Evolutionary conservation across 2,888 invertebrate species (phyloP).

Genomic region (Euplagia quadripunctaria): DNA sequence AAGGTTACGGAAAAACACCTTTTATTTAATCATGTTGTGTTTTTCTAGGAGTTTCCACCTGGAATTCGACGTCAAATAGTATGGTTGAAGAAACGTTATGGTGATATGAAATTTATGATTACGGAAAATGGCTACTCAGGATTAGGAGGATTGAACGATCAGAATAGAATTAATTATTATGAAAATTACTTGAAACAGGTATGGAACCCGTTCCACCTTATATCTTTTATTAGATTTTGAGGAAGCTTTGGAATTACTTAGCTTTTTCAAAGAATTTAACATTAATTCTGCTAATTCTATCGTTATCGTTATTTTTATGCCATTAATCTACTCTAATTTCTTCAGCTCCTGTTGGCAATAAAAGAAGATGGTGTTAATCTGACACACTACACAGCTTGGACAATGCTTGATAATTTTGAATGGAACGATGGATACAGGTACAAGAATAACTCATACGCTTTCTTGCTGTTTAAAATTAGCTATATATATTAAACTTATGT

Average conservation of each 20-base stretch:
- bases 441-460: background rate
- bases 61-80: slow-evolving; percentile 12
- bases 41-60: background rate
- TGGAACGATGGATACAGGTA: slow-evolving; percentile 71
- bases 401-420: slow-evolving; percentile 89
- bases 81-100: slow-evolving; percentile 15
- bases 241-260: too few relatives aligned
- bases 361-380: slow-evolving; percentile 75
- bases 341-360: slow-evolving; percentile 70
- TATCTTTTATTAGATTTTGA: too few relatives aligned
- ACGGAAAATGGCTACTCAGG: slow-evolving; percentile 15
- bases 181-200: slow-evolving; percentile 12
- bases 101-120: slow-evolving; percentile 6
- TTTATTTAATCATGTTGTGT: background rate
- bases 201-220: background rate
- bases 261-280: too few relatives aligned
- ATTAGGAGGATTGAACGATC: background rate
- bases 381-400: slow-evolving; percentile 87
- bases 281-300: too few relatives aligned
- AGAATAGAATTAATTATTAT: background rate
- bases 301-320: too few relatives aligned
- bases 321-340: background rate
- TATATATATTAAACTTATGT: too few relatives aligned
- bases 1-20: too few relatives aligned
- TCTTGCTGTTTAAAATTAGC: too few relatives aligned